A percentile compares a stretch with the other conserved stretches of the same genome.
These are phyloP conservation scores for Progne subis DNA, from an alignment of 2,113 vertebrate genomes.

Conservation along the genomic window DNA sequence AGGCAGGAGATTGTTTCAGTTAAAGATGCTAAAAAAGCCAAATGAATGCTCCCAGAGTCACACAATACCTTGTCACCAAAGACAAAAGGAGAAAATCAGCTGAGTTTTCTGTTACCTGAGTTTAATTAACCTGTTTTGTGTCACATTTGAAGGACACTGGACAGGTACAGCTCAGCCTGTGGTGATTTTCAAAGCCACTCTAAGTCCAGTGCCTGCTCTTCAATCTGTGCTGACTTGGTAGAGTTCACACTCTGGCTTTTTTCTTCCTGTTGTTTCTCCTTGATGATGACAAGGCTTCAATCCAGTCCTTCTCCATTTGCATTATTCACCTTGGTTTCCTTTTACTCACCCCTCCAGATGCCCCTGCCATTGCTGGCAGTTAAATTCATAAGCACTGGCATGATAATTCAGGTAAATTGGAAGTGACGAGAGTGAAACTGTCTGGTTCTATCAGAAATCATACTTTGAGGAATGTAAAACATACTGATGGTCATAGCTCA, in stretches of 20 bases:
- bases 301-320: not conserved
- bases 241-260: not conserved
- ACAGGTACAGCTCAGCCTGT: not conserved
- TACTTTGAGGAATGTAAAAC: not conserved
- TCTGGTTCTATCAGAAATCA: not conserved
- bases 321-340: not conserved
- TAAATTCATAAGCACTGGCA: not conserved
- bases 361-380: not conserved
- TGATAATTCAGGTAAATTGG: not conserved
- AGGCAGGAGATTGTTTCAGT: not conserved
- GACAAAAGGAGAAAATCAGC: not conserved
- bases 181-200: not conserved
- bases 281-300: not conserved
- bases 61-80: rapidly evolving
- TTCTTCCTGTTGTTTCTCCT: not conserved
- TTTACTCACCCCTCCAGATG: not conserved
- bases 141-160: not conserved
- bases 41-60: not conserved
- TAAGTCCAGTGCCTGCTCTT: not conserved
- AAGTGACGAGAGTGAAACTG: not conserved
- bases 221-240: not conserved
- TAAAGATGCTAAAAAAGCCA: not conserved
- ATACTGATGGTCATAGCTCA: not conserved
- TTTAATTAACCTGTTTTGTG: not conserved
- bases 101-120: not conserved